Base-by-base conservation (phyloP, 2,888 invertebrate species). In the Drosophila buzzatii region DNA sequence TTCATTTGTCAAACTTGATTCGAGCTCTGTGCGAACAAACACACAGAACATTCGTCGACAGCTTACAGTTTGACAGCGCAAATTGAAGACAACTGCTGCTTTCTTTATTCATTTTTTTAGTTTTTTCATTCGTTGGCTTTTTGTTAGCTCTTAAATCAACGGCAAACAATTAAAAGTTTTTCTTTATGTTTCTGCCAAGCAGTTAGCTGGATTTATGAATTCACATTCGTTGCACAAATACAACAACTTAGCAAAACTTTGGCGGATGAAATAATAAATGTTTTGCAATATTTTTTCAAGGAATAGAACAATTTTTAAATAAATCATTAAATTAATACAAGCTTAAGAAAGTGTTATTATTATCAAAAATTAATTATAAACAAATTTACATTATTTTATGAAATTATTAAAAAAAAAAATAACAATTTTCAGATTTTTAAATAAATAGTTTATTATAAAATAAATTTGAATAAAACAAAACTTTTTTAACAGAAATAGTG, bases 1-100 rank as follows among this genome's bases (percentile, higher is more conserved):
- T 87, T 87, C 79, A 89, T 89, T 85, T 89, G 85, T 84, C 90
- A 87, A 79, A 81, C 74, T 89, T 82, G 88, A 87, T 89, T 84
- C 76, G 73, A 73, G 41, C 41, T n/a, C 74, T 3, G 20, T 6
- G 20, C 57, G 6, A 63, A 45, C 52, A 39, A 61, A 44, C 72
- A 70, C 69, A 71, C 64, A 68, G 66, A 55, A 39, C 53, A 35
- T 33, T 51, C 74, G 84, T 23, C 65, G 79, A 87, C 90, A 85
- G 76, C 67, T 75, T 73, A 87, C 90, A 85, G 76, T 69, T 75
- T 73, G 81, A 75, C 81, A 68, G 55, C 62, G 49, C 69, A 60
- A 73, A 78, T 72, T 73, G 64, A 59, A 61, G 45, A 51, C 42
- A 57, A 23, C 41, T 27, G 59, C 23, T 23, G 23, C 23, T 23